A percentile compares a stretch with the other conserved stretches of the same genome.
phyloP scores from a whole-genome alignment of 2,888 invertebrate species.

The Bugulina stolonifera region DNA sequence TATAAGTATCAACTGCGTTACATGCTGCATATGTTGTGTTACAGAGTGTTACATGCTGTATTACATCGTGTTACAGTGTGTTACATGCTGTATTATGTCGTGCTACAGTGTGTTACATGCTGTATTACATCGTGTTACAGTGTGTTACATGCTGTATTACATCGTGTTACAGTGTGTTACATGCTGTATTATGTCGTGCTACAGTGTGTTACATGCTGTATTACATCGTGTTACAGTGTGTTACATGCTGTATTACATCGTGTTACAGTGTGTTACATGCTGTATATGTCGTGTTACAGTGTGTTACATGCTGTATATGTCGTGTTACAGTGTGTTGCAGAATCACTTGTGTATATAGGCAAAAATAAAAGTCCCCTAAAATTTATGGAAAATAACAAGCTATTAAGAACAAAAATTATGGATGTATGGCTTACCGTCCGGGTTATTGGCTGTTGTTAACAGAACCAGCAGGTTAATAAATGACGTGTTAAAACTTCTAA shows the following conservation, averaged over 20 bases:
- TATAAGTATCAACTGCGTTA: too few species aligned
- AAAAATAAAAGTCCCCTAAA: background rate
- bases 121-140: background rate
- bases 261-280: background rate
- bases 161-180: background rate
- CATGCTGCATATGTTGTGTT: background rate
- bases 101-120: background rate
- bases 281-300: background rate
- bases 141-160: background rate
- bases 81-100: background rate
- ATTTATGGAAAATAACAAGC: background rate
- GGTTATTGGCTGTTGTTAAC: constrained; percentile 52
- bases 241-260: background rate
- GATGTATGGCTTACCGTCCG: constrained; percentile 39
- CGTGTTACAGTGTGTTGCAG: too few species aligned
- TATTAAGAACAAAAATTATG: background rate
- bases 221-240: background rate
- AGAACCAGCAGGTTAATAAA: constrained; percentile 47
- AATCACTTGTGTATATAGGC: too few species aligned
- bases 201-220: background rate
- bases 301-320: background rate
- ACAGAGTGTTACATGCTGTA: background rate
- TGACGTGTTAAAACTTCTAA: constrained; percentile 40
- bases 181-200: background rate
- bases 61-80: background rate